Evolutionary conservation across 1,140 invertebrate species (phyloP).

Genomic region (Scaptomyza graminum): DNA sequence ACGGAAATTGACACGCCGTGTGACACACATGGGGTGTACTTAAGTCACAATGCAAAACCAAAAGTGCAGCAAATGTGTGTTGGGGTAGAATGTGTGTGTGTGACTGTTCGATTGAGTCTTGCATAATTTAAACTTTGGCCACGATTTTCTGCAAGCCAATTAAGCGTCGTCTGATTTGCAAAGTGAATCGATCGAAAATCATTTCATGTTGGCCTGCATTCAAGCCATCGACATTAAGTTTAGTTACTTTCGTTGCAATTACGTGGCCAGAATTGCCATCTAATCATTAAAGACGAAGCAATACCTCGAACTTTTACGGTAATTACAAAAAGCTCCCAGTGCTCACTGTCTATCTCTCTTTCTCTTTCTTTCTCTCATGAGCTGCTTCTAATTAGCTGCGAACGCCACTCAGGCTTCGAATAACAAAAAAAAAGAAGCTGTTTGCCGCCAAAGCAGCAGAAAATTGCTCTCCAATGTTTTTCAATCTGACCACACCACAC

Average conservation of each 20-base stretch:
- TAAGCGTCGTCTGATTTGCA: constrained; percentile 29
- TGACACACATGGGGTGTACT: constrained; percentile 1
- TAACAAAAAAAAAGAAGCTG: constrained; percentile 54
- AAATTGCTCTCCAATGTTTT: constrained; percentile 16
- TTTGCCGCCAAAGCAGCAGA: constrained; percentile 45
- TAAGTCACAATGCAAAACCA: constrained; percentile 1
- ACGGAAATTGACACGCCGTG: constrained; percentile 70
- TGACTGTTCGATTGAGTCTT: constrained; percentile 57
- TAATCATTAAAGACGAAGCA: constrained; percentile 10
- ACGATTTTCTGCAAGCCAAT: constrained; percentile 49
- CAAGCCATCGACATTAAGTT: background rate
- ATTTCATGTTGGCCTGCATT: constrained; percentile 18
- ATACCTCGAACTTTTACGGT: constrained; percentile 49
- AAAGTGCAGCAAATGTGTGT: too few species aligned
- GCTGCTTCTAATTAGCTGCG: constrained; percentile 73
- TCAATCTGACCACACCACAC: constrained; percentile 15
- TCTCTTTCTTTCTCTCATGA: constrained; percentile 13
- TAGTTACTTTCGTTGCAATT: constrained; percentile 13
- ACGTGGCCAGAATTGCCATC: constrained; percentile 29
- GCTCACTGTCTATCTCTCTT: constrained; percentile 1
- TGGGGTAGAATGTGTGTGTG: background rate
- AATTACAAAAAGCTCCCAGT: constrained; percentile 58
- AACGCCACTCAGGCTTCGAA: constrained; percentile 66
- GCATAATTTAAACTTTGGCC: constrained; percentile 62
- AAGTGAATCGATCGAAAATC: constrained; percentile 48